Conservation (phyloP, 2,888 invertebrate species). For the Margaritifera margaritifera region DNA sequence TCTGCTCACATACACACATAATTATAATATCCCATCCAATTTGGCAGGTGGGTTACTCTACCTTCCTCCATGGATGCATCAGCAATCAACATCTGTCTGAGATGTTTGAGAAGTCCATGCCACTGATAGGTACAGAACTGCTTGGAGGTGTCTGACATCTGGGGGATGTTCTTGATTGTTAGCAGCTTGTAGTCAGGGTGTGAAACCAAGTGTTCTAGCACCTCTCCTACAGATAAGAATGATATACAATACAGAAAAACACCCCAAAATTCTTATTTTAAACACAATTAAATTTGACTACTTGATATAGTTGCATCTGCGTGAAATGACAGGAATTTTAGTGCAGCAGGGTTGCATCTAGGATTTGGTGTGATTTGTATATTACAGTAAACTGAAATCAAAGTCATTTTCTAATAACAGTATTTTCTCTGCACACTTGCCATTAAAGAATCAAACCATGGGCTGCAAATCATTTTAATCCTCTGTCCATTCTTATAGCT, state of each 20-base stretch:
- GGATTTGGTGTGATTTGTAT: not conserved
- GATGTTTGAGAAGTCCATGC: constrained; percentile 70
- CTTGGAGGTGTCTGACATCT: constrained; percentile 64
- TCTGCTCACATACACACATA: no score
- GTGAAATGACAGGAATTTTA: no score
- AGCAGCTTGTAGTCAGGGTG: constrained; percentile 71
- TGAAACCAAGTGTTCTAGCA: constrained; percentile 65
- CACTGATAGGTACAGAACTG: constrained; percentile 70
- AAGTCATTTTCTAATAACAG: no score
- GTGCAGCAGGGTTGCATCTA: not conserved
- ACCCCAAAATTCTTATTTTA: no score
- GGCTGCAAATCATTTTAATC: no score
- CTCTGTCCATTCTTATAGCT: no score
- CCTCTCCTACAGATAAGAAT: constrained; percentile 53
- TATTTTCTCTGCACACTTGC: no score
- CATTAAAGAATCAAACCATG: no score
- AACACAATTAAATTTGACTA: no score
- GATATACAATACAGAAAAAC: not conserved
- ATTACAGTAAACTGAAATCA: no score
- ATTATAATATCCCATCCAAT: no score
- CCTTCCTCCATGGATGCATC: constrained; percentile 72
- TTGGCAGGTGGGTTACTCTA: constrained; percentile 19
- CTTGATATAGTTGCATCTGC: no score
- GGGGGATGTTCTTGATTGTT: constrained; percentile 69
- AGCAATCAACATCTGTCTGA: constrained; percentile 72